A percentile compares a stretch with the other conserved stretches of the same genome.
phyloP scores from a whole-genome alignment of 2,888 invertebrate species.

The Pasiphila rectangulata region DNA sequence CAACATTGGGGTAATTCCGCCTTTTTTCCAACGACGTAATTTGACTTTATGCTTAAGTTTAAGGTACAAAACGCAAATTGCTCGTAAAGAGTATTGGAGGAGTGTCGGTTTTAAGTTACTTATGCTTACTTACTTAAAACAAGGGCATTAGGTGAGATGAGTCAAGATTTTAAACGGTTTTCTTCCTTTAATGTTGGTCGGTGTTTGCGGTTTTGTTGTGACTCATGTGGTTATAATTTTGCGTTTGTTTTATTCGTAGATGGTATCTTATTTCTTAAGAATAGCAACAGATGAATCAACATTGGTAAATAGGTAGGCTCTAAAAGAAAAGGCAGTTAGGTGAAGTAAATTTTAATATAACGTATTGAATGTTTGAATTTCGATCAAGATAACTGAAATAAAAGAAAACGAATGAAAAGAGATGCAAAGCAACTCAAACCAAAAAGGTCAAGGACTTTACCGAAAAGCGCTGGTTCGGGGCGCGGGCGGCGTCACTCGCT shows the following conservation, averaged over 20 bases:
- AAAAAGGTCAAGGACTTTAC: constrained; percentile 69
- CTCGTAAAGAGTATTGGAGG: constrained; percentile 41
- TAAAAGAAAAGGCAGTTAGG: too few species aligned
- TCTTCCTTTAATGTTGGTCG: neutral
- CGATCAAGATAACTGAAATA: neutral
- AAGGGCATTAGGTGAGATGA: constrained; percentile 6
- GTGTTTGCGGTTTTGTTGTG: constrained; percentile 1
- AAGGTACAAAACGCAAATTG: constrained; percentile 58
- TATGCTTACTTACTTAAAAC: too few species aligned
- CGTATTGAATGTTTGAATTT: neutral
- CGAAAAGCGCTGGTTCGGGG: constrained; percentile 59
- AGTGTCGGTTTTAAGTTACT: constrained; percentile 17
- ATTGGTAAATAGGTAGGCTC: neutral
- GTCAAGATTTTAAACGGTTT: neutral
- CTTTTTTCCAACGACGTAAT: constrained; percentile 61
- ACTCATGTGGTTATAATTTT: neutral
- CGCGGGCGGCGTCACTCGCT: constrained; percentile 68
- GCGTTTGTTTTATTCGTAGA: neutral
- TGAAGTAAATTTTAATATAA: too few species aligned
- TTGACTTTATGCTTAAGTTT: constrained; percentile 54
- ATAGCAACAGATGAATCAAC: neutral
- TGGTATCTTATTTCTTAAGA: neutral
- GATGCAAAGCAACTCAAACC: constrained; percentile 40
- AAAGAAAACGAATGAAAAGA: constrained; percentile 7
- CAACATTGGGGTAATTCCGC: constrained; percentile 60